Conservation (phyloP, 2,797 vertebrate genomes). For the Diplodus puntazzo region DNA sequence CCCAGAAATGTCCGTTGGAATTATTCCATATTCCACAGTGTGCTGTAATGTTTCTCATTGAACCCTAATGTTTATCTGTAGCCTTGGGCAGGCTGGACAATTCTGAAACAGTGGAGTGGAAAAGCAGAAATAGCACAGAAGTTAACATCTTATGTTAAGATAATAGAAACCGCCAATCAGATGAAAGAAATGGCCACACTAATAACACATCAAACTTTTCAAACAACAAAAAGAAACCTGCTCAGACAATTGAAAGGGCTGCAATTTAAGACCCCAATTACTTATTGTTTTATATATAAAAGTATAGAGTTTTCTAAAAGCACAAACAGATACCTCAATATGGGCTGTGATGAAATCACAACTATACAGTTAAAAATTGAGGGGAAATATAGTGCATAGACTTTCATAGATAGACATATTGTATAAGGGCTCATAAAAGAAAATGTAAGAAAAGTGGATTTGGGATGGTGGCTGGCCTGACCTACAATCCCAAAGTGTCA, state of each 20-base stretch:
- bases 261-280: neutral
- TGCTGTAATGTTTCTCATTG: slow-evolving; percentile 46
- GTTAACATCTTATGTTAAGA: slow-evolving; percentile 15
- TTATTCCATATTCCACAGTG: slow-evolving; percentile 39
- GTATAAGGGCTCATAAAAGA: neutral
- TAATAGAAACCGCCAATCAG: slow-evolving; percentile 2
- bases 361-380: neutral
- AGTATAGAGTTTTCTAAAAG: neutral
- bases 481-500: too few species aligned
- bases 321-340: neutral
- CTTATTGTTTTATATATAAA: neutral
- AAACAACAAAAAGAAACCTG: slow-evolving; percentile 6
- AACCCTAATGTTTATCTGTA: slow-evolving; percentile 37
- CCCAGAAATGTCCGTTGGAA: slow-evolving; percentile 64
- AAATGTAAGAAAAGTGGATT: too few species aligned
- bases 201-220: neutral
- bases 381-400: neutral
- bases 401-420: too few species aligned
- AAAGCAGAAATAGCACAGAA: slow-evolving; percentile 10
- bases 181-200: neutral
- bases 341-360: neutral
- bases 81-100: slow-evolving; percentile 27
- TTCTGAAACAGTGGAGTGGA: neutral
- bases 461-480: too few species aligned
- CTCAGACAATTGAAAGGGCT: neutral